Evolutionary conservation across 2,888 invertebrate species (phyloP).

Genomic region (Rhagophthalmus giganteus): DNA sequence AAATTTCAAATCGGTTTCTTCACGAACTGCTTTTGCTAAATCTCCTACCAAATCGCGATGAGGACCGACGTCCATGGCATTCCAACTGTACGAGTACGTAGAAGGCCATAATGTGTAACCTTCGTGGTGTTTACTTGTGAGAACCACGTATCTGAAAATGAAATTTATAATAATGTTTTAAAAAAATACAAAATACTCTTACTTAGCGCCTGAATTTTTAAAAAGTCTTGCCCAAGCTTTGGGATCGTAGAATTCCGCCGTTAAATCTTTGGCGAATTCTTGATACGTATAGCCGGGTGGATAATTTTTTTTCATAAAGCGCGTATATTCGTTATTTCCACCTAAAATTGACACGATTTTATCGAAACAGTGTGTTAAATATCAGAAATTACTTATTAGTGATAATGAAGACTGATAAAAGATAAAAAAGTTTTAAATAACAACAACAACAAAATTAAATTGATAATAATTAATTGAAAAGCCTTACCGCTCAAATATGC

Average conservation of each 20-base stretch:
- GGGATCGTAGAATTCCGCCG: constrained; percentile 87
- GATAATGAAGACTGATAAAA: too few species aligned
- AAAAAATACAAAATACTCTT: constrained; percentile 39
- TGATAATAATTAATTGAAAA: constrained; percentile 36
- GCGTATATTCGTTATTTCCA: constrained; percentile 29
- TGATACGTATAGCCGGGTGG: constrained; percentile 86
- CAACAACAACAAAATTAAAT: neutral
- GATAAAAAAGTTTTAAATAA: too few species aligned
- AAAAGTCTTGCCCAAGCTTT: constrained; percentile 83
- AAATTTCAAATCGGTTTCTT: constrained; percentile 66
- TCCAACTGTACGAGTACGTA: constrained; percentile 79
- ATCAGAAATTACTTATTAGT: too few species aligned
- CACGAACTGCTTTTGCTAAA: constrained; percentile 68
- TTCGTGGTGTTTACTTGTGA: constrained; percentile 87
- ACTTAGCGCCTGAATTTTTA: constrained; percentile 84
- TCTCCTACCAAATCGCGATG: constrained; percentile 75
- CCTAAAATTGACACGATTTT: neutral
- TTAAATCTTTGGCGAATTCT: constrained; percentile 87
- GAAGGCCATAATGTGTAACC: constrained; percentile 85
- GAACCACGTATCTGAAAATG: constrained; percentile 69
- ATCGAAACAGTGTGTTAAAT: too few species aligned
- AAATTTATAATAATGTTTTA: neutral
- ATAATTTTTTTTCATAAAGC: constrained; percentile 83
- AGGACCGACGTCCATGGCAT: constrained; percentile 76
- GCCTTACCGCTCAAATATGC: constrained; percentile 74